These are phyloP conservation scores for Cartodere bifasciata DNA, from an alignment of 2,888 invertebrate species.

Conservation along the genomic window DNA sequence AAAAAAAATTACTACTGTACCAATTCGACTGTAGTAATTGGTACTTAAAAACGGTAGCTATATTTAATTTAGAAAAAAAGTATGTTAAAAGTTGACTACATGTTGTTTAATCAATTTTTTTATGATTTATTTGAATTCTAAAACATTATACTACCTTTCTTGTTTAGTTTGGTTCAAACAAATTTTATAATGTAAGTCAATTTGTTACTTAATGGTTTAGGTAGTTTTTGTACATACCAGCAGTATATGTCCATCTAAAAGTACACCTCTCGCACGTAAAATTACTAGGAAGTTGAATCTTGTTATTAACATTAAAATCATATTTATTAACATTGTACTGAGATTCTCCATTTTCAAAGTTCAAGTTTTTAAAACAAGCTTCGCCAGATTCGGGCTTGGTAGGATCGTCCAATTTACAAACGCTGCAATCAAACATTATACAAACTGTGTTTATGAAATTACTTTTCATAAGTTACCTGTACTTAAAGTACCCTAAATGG, in stretches of 20 bases:
- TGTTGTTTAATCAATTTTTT: no score
- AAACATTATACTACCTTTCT: no score
- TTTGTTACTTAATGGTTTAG: no score
- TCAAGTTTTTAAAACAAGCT: slow-evolving; percentile 34
- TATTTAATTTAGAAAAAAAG: no score
- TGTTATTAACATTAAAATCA: slow-evolving; percentile 20
- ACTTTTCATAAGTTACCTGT: slow-evolving; percentile 16
- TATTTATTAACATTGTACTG: slow-evolving; percentile 20
- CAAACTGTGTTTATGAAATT: not conserved
- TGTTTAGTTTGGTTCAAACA: no score
- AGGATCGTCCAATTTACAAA: slow-evolving; percentile 37
- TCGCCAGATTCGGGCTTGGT: slow-evolving; percentile 35
- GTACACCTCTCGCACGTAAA: slow-evolving; percentile 35
- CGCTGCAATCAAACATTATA: slow-evolving; percentile 24
- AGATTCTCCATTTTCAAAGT: slow-evolving; percentile 22
- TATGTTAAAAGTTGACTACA: no score
- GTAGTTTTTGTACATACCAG: no score
- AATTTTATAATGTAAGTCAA: no score
- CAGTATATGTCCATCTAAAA: slow-evolving; percentile 35
- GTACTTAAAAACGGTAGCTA: no score
- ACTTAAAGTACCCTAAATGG: slow-evolving; percentile 31
- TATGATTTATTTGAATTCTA: no score
- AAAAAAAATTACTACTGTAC: no score
- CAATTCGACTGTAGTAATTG: no score
- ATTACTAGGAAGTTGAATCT: slow-evolving; percentile 27